A percentile compares a stretch with the other conserved stretches of the same genome.
phyloP scores from a whole-genome alignment of 2,797 vertebrate genomes.

The Acestrorhynchus altus region DNA sequence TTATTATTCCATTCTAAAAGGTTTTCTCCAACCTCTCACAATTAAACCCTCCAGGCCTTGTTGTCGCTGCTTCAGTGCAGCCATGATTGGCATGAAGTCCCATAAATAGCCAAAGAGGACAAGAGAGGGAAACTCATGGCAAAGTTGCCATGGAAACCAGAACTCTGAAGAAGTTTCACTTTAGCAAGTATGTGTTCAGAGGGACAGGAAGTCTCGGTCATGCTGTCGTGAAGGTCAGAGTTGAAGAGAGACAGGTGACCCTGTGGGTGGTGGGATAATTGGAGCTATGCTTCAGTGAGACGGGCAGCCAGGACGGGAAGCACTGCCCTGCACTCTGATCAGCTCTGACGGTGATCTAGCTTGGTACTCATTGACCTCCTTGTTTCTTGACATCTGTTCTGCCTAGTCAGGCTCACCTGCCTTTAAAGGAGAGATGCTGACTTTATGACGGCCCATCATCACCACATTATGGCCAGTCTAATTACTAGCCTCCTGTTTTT shows the following conservation, averaged over 20 bases:
- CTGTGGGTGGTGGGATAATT: neutral
- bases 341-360: neutral
- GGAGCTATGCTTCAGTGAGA: constrained; percentile 4
- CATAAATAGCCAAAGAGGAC: constrained; percentile 64
- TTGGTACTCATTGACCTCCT: neutral
- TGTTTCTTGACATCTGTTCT: neutral
- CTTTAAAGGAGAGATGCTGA: neutral
- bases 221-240: constrained; percentile 22
- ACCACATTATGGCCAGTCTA: neutral
- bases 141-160: constrained; percentile 75
- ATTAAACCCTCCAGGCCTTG: constrained; percentile 15
- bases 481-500: constrained; percentile 5
- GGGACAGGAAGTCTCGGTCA: constrained; percentile 31
- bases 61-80: constrained; percentile 23
- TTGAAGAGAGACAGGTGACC: constrained; percentile 8
- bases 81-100: constrained; percentile 49
- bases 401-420: neutral
- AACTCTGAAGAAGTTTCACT: constrained; percentile 63
- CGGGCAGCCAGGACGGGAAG: constrained; percentile 12
- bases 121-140: constrained; percentile 51
- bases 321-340: neutral
- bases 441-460: neutral
- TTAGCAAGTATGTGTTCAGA: constrained; percentile 61
- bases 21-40: constrained; percentile 18
- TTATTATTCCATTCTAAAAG: no score